Evolutionary conservation across 2,113 vertebrate genomes (phyloP).

Genomic region (Scopus umbretta): DNA sequence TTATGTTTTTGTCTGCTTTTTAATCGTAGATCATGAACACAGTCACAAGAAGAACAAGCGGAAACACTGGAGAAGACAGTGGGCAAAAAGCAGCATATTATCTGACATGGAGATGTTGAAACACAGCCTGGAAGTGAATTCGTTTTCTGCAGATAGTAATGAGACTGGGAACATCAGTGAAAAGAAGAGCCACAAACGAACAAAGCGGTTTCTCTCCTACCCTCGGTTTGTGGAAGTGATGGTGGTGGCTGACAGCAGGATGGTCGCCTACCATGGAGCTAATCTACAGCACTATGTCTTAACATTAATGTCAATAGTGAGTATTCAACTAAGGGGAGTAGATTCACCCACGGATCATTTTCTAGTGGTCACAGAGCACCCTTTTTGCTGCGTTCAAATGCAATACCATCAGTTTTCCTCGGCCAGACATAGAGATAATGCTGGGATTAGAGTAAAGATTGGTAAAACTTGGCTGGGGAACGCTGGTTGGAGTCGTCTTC

Average conservation of each 20-base stretch:
- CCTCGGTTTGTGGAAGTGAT: conserved; percentile 98
- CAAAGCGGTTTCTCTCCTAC: conserved; percentile 94
- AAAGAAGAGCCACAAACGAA: conserved; percentile 82
- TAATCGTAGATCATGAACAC: conserved; percentile 78
- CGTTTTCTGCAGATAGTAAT: conserved; percentile 58
- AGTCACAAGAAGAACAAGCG: conserved; percentile 73
- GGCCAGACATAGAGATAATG: neutral
- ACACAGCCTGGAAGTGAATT: conserved; percentile 62
- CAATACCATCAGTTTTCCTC: neutral
- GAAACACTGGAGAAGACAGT: conserved; percentile 58
- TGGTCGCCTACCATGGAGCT: conserved; percentile 92
- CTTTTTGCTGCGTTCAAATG: accelerated
- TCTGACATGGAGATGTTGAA: conserved; percentile 76
- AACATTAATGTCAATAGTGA: conserved; percentile 98
- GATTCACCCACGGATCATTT: accelerated
- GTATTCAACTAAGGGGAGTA: conserved; percentile 54
- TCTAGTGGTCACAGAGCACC: neutral
- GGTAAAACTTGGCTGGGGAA: neutral
- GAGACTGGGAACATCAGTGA: conserved; percentile 69
- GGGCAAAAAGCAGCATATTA: conserved; percentile 56
- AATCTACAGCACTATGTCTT: conserved; percentile 97
- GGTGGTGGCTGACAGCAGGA: conserved; percentile 96
- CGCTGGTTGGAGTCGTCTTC: neutral
- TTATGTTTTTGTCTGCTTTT: neutral
- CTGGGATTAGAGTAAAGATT: neutral